Percentiles rank a stretch among this genome's conserved stretches.
Evolutionary conservation across 2,888 invertebrate species (phyloP).

Genomic region (Mesodorylaimus sp.): DNA sequence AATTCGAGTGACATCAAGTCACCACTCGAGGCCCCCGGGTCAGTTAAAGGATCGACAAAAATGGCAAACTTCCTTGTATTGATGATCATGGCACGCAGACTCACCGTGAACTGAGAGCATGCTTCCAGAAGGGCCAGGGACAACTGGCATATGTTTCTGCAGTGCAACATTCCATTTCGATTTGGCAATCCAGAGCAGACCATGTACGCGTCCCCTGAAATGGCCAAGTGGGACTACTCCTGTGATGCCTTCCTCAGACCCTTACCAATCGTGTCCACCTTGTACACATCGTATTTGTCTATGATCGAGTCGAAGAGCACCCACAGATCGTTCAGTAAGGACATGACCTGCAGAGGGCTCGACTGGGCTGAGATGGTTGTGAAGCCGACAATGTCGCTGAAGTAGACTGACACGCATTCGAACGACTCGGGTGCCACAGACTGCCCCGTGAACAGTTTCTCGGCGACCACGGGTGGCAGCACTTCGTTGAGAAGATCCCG

Average conservation of each 20-base stretch:
- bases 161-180: neutral
- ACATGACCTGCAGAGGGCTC: slow-evolving; percentile 11
- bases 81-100: no score
- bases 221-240: no score
- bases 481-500: slow-evolving; percentile 20
- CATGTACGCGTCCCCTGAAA: neutral
- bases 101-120: neutral
- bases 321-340: slow-evolving; percentile 13
- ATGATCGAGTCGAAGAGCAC: slow-evolving; percentile 9
- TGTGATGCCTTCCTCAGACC: no score
- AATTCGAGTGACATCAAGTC: no score
- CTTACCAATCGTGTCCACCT: slow-evolving; percentile 12
- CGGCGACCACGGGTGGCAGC: slow-evolving; percentile 21
- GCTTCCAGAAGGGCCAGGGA: neutral
- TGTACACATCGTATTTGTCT: slow-evolving; percentile 10
- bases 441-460: slow-evolving; percentile 15
- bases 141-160: neutral
- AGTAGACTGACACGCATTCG: slow-evolving; percentile 17
- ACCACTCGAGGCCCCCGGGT: no score
- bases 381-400: slow-evolving; percentile 17
- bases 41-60: no score
- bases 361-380: slow-evolving; percentile 7
- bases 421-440: slow-evolving; percentile 16
- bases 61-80: no score
- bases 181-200: neutral